These are phyloP conservation scores for Diadophis punctatus DNA, from an alignment of 2,113 vertebrate species.

Conservation along the genomic window DNA sequence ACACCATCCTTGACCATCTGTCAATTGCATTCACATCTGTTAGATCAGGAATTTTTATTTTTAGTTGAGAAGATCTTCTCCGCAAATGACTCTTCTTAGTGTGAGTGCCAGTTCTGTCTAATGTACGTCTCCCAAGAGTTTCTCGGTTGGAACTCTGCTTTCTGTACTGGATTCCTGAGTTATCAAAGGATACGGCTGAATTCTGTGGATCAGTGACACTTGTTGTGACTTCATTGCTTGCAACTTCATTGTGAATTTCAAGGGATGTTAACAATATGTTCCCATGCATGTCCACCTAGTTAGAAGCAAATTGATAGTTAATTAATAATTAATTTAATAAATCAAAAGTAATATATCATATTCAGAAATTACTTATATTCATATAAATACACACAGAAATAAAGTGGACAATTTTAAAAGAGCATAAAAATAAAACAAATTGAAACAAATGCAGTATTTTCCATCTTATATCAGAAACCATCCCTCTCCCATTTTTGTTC, in stretches of 20 bases:
- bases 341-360: background rate
- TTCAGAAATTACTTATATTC: background rate
- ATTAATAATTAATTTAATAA: slow-evolving; percentile 24
- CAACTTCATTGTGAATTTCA: slow-evolving; percentile 95
- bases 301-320: slow-evolving; percentile 22
- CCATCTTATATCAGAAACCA: background rate
- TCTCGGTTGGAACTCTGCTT: slow-evolving; percentile 77
- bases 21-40: slow-evolving; percentile 97
- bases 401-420: slow-evolving; percentile 1
- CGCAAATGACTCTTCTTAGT: slow-evolving; percentile 83
- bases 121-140: slow-evolving; percentile 71
- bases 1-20: slow-evolving; percentile 95
- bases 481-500: background rate
- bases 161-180: slow-evolving; percentile 91
- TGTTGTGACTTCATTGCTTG: slow-evolving; percentile 83
- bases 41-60: slow-evolving; percentile 97
- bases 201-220: slow-evolving; percentile 80
- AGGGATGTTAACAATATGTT: slow-evolving; percentile 92
- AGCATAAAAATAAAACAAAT: background rate
- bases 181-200: slow-evolving; percentile 89
- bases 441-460: background rate
- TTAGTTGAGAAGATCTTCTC: slow-evolving; percentile 91
- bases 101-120: slow-evolving; percentile 77
- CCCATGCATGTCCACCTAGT: slow-evolving; percentile 90
- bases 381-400: background rate